Conservation (phyloP, 2,113 vertebrate species). For the Pomatorhinus ruficollis region DNA sequence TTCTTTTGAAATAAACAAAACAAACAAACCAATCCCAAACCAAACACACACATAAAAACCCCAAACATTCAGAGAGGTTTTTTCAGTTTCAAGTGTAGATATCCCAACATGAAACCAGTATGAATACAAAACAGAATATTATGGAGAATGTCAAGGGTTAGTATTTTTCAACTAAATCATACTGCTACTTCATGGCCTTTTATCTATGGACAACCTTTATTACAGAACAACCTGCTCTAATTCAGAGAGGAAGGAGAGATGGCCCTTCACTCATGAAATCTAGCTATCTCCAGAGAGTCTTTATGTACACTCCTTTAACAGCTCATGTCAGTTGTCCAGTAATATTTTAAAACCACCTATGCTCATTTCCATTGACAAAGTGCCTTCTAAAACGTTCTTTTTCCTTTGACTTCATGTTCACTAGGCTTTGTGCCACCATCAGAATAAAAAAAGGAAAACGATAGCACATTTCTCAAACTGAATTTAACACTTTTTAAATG, state of each 20-base stretch:
- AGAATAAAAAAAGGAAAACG: neutral
- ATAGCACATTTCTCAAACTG: neutral
- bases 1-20: neutral
- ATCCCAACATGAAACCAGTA: constrained; percentile 19
- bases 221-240: neutral
- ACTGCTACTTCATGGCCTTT: neutral
- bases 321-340: neutral
- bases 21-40: neutral
- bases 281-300: neutral
- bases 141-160: neutral
- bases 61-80: neutral
- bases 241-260: neutral
- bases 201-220: neutral
- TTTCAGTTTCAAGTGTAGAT: neutral
- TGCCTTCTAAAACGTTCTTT: neutral
- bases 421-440: neutral
- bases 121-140: neutral
- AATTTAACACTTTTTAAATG: neutral
- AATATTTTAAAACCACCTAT: neutral
- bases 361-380: neutral
- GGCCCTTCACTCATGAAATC: neutral
- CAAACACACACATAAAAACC: accelerated
- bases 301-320: neutral
- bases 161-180: neutral
- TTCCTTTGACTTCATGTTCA: neutral